These are phyloP conservation scores for Gasterosteus nipponicus DNA, from an alignment of 2,113 vertebrate species.

Conservation along the genomic window DNA sequence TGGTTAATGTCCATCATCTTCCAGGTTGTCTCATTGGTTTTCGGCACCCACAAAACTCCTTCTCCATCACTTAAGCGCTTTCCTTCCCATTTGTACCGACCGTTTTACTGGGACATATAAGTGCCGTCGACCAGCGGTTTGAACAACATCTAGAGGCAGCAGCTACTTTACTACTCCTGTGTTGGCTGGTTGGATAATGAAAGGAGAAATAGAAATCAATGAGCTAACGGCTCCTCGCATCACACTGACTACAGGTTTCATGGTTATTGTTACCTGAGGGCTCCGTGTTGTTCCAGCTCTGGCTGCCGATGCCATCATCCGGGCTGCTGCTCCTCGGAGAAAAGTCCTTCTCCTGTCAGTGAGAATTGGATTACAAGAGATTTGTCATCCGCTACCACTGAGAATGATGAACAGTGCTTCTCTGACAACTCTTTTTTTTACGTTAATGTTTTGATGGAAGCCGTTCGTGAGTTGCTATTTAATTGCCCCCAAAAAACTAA, in stretches of 20 bases:
- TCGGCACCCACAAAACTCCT: not conserved
- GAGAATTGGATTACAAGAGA: constrained; percentile 64
- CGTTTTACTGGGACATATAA: constrained; percentile 7
- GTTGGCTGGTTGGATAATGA: not conserved
- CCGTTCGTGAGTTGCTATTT: constrained; percentile 37
- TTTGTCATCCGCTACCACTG: constrained; percentile 40
- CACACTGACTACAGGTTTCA: not conserved
- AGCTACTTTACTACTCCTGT: not conserved
- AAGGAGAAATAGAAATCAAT: not conserved
- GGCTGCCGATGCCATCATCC: constrained; percentile 90
- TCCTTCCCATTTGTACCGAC: not conserved
- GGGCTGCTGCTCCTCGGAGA: constrained; percentile 83
- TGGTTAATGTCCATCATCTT: not conserved
- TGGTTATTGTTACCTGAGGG: constrained; percentile 84
- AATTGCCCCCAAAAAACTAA: constrained; percentile 33
- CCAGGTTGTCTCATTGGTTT: not conserved
- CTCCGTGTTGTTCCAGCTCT: constrained; percentile 85
- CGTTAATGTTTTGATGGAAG: constrained; percentile 44
- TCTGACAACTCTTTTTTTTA: constrained; percentile 28
- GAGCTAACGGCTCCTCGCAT: not conserved
- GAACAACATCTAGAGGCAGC: constrained; percentile 8
- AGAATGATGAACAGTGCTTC: constrained; percentile 58
- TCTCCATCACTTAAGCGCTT: not conserved
- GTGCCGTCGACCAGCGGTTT: not conserved
- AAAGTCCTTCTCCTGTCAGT: constrained; percentile 82